A percentile compares a stretch with the other conserved stretches of the same genome.
Evolutionary conservation across 2,113 vertebrate species (phyloP).

Genomic region (Peromyscus maniculatus): DNA sequence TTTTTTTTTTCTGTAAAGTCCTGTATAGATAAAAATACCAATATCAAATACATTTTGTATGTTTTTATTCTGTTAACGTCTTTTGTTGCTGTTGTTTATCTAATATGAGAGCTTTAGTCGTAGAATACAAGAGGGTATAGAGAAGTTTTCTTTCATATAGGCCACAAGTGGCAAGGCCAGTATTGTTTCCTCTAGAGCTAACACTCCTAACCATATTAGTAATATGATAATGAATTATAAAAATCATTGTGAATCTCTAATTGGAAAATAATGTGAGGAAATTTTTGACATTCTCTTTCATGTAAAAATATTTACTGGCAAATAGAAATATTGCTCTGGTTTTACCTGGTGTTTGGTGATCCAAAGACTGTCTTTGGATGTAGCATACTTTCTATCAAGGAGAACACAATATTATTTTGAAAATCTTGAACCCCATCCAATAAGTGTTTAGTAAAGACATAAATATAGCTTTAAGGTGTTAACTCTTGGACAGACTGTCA

Average conservation of each 20-base stretch:
- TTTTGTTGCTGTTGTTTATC: neutral
- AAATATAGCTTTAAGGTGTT: constrained; percentile 12
- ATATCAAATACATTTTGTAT: neutral
- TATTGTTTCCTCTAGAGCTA: neutral
- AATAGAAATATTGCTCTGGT: neutral
- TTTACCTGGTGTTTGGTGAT: neutral
- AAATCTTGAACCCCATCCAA: neutral
- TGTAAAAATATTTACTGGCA: neutral
- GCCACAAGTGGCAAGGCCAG: neutral
- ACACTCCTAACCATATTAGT: neutral
- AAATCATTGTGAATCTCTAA: neutral
- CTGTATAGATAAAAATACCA: neutral
- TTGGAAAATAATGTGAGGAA: neutral
- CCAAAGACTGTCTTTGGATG: neutral
- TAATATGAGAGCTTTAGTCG: neutral
- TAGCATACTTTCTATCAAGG: constrained; percentile 20
- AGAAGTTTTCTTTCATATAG: neutral
- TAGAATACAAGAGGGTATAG: neutral
- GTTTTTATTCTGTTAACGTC: neutral
- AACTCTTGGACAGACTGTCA: neutral
- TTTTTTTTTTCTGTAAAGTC: neutral
- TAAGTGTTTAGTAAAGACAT: constrained; percentile 4
- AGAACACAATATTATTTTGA: constrained; percentile 2
- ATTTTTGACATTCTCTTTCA: neutral
- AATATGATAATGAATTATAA: neutral